Percentiles rank a stretch among this genome's conserved stretches.
Evolutionary conservation across 2,797 vertebrate genomes (phyloP).

Genomic region (Melanotaenia boesemani): DNA sequence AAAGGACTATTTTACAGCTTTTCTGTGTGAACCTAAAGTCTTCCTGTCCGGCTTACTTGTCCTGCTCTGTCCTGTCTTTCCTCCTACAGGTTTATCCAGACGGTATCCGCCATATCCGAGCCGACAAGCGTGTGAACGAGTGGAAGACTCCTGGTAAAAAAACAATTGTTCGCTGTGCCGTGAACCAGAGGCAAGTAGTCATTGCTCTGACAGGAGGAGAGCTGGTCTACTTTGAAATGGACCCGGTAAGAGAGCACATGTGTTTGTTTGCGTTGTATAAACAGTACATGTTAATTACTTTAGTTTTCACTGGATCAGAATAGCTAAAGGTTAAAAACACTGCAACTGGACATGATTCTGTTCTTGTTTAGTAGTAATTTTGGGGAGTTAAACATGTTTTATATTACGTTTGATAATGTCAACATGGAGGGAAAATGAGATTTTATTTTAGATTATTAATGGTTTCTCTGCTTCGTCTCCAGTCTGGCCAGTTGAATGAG

Average conservation of each 20-base stretch:
- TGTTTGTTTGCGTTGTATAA: background rate
- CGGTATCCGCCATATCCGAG: conserved; percentile 96
- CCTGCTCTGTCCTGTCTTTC: background rate
- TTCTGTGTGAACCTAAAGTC: background rate
- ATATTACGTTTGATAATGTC: background rate
- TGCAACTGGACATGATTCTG: background rate
- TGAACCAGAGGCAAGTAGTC: conserved; percentile 98
- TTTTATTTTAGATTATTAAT: background rate
- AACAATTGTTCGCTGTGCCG: conserved; percentile 96
- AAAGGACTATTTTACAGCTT: background rate
- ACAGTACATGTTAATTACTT: background rate
- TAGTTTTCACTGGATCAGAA: no score
- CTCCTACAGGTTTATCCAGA: conserved; percentile 93
- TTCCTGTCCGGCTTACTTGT: background rate
- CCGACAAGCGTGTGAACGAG: conserved; percentile 98
- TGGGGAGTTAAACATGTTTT: background rate
- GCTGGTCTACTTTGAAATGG: conserved; percentile 99
- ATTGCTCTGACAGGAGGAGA: conserved; percentile 98
- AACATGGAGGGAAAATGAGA: background rate
- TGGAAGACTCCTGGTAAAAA: conserved; percentile 99
- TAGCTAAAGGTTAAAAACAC: background rate
- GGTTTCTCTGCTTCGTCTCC: background rate
- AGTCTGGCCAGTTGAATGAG: conserved; percentile 98
- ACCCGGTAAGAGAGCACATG: conserved; percentile 87
- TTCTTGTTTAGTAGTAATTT: background rate